Base-by-base conservation (phyloP, 30 jellyfish, hydroid and myxozoan species). In the Morbakka virulenta region DNA sequence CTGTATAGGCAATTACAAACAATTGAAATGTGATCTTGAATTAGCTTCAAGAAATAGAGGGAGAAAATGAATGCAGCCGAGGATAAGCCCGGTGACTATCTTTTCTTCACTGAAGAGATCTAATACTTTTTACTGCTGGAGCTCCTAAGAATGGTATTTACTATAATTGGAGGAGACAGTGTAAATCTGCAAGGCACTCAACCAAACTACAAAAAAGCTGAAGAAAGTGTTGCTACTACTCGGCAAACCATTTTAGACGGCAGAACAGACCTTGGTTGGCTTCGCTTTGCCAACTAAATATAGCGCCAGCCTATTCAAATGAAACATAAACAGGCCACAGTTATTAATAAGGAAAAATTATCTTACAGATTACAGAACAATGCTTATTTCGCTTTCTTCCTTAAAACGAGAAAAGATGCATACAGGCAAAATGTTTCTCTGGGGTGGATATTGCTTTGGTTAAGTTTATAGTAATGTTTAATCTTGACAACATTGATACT, bases 91-190 rank as follows among this genome's bases (percentile, higher is more conserved):
- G 86, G 76, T 30, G 86, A 67, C 28, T 70, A 74, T 74, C 77
- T n/a, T 52, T 77, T 52, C 50, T 33, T 74, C 86, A 74, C 86
- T 57, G 77, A 51, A 66, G 67, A 31, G 62, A 28, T 74, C 62
- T 50, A 68, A 32, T 68, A 74, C 77, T 57, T 72, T 50, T 29
- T 71, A 41, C 35, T 32, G 53, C 66, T 52, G 20, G 77, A 75
- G 32, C 32, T 72, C 29, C 20, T 72, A 72, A 72, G 75, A 27
- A 50, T 50, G 72, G 86, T 57, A 77, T 75, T 75, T 75, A 33
- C 86, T 77, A 57, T 61, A 6, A 34, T 75, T 57, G 86, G 62
- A 75, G 86, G 77, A 75, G 86, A 77, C 86, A 75, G 67, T 57
- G 66, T 52, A 75, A 75, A 50, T 34, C 35, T 75, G n/a, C 86